Evolutionary conservation across 2,888 invertebrate species (phyloP).

Genomic region (Eremobia ochroleuca): DNA sequence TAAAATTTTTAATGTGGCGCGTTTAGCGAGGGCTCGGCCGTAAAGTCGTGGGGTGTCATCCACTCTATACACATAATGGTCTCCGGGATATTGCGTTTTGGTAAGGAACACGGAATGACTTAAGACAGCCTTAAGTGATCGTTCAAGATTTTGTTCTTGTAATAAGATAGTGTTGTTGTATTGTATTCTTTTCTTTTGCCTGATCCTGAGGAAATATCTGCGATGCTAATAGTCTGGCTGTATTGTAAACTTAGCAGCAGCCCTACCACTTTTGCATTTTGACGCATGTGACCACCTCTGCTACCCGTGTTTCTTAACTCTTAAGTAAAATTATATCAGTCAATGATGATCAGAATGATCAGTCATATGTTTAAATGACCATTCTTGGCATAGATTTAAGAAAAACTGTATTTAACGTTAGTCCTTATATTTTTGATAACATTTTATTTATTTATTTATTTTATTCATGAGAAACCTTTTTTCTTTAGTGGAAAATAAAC

Average conservation of each 20-base stretch:
- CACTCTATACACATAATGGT: conserved; percentile 64
- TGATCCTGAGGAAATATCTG: background rate
- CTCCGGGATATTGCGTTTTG: conserved; percentile 47
- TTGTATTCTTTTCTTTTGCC: conserved; percentile 1
- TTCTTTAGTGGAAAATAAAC: background rate
- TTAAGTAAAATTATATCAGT: too few relatives aligned
- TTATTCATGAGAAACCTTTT: background rate
- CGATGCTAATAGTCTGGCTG: background rate
- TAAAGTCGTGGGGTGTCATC: conserved; percentile 70
- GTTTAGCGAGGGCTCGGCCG: conserved; percentile 66
- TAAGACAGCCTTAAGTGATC: conserved; percentile 50
- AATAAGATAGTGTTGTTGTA: conserved; percentile 24
- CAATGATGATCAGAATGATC: too few relatives aligned
- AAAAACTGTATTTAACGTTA: too few relatives aligned
- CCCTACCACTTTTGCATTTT: background rate
- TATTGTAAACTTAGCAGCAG: background rate
- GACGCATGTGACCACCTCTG: background rate
- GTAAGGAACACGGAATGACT: conserved; percentile 43
- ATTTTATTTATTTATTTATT: too few relatives aligned
- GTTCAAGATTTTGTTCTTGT: conserved; percentile 44
- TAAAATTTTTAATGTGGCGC: conserved; percentile 83
- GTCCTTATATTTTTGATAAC: too few relatives aligned
- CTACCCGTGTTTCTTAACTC: background rate
- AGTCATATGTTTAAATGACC: too few relatives aligned
- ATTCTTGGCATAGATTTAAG: too few relatives aligned